Evolutionary conservation across 2,888 invertebrate genomes (phyloP).

Genomic region (Caenorhabditis auriculariae): DNA sequence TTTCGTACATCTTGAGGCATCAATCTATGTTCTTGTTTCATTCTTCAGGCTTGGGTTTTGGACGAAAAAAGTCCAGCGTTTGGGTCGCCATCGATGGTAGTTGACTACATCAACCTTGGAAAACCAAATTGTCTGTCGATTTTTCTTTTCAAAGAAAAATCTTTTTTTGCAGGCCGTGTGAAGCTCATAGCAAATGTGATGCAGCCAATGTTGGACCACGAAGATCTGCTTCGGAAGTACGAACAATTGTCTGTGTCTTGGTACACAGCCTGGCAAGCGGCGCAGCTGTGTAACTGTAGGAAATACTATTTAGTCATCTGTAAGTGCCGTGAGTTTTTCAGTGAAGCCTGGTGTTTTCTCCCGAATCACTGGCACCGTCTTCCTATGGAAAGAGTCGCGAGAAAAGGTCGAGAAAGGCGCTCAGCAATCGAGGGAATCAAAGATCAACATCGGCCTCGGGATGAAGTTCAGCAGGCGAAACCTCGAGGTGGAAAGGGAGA

Average conservation of each 20-base stretch:
- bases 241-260: too few relatives aligned
- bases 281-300: too few relatives aligned
- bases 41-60: conserved; percentile 24
- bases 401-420: conserved; percentile 37
- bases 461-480: conserved; percentile 82
- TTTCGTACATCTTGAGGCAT: background rate
- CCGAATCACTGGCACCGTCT: conserved; percentile 82
- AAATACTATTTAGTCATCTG: background rate
- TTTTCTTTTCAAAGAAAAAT: too few relatives aligned
- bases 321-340: conserved; percentile 4
- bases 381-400: conserved; percentile 67
- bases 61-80: conserved; percentile 17
- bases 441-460: conserved; percentile 82
- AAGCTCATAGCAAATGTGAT: too few relatives aligned
- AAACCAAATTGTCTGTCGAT: background rate
- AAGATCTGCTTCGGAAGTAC: too few relatives aligned
- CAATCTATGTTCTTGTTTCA: background rate
- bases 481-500: too few relatives aligned
- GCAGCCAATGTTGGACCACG: too few relatives aligned
- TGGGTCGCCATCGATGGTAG: conserved; percentile 33
- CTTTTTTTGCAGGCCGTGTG: too few relatives aligned
- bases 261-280: too few relatives aligned
- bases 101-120: conserved; percentile 9
- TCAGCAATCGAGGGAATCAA: conserved; percentile 51
- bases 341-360: conserved; percentile 74